phyloP scores from a whole-genome alignment of 2,888 invertebrate species.

The Dryocosmus kuriphilus region DNA sequence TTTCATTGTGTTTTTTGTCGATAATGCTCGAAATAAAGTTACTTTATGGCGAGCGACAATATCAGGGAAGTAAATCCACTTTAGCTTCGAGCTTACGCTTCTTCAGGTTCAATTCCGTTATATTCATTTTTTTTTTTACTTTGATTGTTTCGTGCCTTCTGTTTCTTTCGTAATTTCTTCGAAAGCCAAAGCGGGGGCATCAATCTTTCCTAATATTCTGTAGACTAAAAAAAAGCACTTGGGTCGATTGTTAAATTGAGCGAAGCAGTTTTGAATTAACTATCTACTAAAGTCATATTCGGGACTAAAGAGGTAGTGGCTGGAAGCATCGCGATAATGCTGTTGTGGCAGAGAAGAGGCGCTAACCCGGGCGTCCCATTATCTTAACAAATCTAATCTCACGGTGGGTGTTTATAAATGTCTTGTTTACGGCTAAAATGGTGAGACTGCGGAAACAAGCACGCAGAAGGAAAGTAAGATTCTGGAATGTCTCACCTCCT shows the following conservation, averaged over 20 bases:
- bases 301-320: slow-evolving; percentile 72
- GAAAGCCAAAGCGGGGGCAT: slow-evolving; percentile 5
- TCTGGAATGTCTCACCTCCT: slow-evolving; percentile 16
- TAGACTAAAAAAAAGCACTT: not conserved
- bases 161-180: not conserved
- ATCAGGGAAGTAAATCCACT: slow-evolving; percentile 41
- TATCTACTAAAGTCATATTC: slow-evolving; percentile 68
- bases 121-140: not conserved
- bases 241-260: slow-evolving; percentile 6
- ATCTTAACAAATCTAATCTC: slow-evolving; percentile 78
- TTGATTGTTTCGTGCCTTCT: slow-evolving; percentile 16
- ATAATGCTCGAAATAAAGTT: slow-evolving; percentile 48
- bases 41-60: slow-evolving; percentile 43
- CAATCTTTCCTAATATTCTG: not conserved
- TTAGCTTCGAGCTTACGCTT: slow-evolving; percentile 20
- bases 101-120: slow-evolving; percentile 17
- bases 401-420: slow-evolving; percentile 77
- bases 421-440: slow-evolving; percentile 74
- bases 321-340: slow-evolving; percentile 66
- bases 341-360: slow-evolving; percentile 58
- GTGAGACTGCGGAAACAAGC: slow-evolving; percentile 56
- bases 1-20: slow-evolving; percentile 68
- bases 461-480: slow-evolving; percentile 41
- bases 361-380: slow-evolving; percentile 72
- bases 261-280: slow-evolving; percentile 46